Base-by-base conservation (phyloP, 2,797 vertebrate species). In the Malurus leucopterus region DNA sequence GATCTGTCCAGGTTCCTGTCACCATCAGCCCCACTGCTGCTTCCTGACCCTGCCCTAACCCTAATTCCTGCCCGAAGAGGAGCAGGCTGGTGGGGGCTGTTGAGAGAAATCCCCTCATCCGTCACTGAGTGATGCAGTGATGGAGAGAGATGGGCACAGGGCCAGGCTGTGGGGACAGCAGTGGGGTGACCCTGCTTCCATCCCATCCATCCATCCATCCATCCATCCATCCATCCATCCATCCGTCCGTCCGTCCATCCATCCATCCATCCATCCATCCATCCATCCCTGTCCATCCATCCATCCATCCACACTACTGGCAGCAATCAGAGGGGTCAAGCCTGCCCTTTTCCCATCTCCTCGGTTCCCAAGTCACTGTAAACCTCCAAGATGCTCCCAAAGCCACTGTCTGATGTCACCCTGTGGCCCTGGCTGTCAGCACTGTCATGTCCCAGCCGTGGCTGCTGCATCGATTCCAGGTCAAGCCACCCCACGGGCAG, bases 21-120 rank as follows among this genome's bases (percentile, higher is more conserved):
- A 0, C 1, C 0, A 1, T 30, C 9, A 11, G 0, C 47, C 38
- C 30, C 61, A 1, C 17, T 3, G 15, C 64, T n/a, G 51, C 58
- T 43, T 44, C 2, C 2, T 34, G 43, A 40, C 49, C 32, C 7
- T 1, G 15, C 18, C 26, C 36, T 8, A 12, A 9, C 21, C 30
- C 36, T 7, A 7, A 4, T 32, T 51, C 11, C 32, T 29, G 41
- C 2, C 4, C 0, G 0, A 2, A 23, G 22, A 59, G n/a, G 3
- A 26, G 51, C 2, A 4, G 29, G 13, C 7, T 15, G 40, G 2
- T 8, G 34, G 11, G 51, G 32, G 23, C n/a, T n/a, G n/a, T n/a
- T n/a, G n/a, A n/a, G n/a, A n/a, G n/a, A n/a, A n/a, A n/a, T n/a
- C 12, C 40, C 8, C 32, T 32, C 11, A 3, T 24, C 24, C 44